Evolutionary conservation across 2,113 vertebrate genomes (phyloP), one percentile per base, ranked within the genome.

Genomic region (Gymnocephalus cernua): DNA sequence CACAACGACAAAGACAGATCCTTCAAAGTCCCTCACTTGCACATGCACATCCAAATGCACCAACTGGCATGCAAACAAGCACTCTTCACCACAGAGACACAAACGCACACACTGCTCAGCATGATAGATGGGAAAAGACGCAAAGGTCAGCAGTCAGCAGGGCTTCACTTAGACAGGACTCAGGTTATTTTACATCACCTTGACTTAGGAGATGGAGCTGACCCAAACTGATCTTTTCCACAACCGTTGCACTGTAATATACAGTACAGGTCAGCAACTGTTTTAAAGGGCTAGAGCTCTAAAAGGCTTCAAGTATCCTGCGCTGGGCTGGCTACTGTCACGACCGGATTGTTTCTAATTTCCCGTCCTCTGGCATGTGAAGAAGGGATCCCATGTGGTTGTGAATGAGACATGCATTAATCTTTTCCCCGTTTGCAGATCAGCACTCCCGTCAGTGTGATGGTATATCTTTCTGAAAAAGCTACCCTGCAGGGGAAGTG

Each of bases 111-210:
- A 85, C 44, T 27, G 57, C 81, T 32, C 11, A 6, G 64, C 77
- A 51, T 91, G 90, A 94, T 91, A 89, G 85, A 94, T 93, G 86
- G 88, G 84, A 75, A 88, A 87, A 89, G 91, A 91, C 92, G 92
- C 90, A 87, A 91, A 91, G 91, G 90, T 94, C 92, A 91, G 85
- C 87, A 91, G 88, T 90, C 91, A 91, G 91, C 89, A 87, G 90
- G 86, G 88, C 84, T 86, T 91, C 84, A 91, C 85, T 91, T 85
- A 92, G 89, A 92, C 91, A 90, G 89, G 89, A 89, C 87, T 86
- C 72, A 57, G 90, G 75, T 93, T 91, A 85, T 87, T 93, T 93
- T 92, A 91, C 91, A 93, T 94, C 93, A 93, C 92, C 91, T 93
- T 93, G 87, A 88, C 90, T 91, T 79, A 63, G 84, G 84, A 92